Evolutionary conservation across 2,113 vertebrate genomes (phyloP).

Genomic region (Leptobrachium leishanense): DNA sequence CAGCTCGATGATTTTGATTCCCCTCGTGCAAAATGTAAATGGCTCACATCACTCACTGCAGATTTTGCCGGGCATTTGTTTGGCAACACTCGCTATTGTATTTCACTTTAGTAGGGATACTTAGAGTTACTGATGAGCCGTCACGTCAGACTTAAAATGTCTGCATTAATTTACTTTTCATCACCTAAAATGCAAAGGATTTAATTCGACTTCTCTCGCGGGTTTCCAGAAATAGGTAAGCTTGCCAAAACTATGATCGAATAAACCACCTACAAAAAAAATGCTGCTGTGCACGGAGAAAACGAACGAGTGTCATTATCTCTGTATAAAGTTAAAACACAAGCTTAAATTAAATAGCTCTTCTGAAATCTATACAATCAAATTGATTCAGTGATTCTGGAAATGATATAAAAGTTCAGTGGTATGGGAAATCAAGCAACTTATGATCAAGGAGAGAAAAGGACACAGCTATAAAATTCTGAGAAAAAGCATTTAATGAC

Average conservation of each 20-base stretch:
- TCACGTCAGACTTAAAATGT: constrained; percentile 1
- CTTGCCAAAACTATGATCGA: neutral
- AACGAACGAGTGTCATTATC: neutral
- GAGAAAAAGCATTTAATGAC: too few relatives aligned
- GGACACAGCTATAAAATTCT: too few relatives aligned
- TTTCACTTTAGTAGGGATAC: constrained; percentile 22
- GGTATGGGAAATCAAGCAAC: too few relatives aligned
- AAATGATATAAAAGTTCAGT: neutral
- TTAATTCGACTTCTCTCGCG: neutral
- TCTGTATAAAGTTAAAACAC: neutral
- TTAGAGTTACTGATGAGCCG: constrained; percentile 16
- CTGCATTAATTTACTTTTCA: neutral
- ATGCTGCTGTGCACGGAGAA: neutral
- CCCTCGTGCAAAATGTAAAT: constrained; percentile 42
- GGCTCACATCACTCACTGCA: constrained; percentile 39
- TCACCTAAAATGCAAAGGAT: constrained; percentile 3
- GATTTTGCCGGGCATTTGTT: constrained; percentile 23
- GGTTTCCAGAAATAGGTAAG: constrained; percentile 4
- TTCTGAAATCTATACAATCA: neutral
- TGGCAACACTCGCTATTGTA: constrained; percentile 18
- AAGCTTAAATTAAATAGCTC: neutral
- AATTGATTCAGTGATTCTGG: neutral
- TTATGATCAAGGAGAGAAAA: too few relatives aligned
- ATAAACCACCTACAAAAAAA: neutral
- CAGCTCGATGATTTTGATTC: constrained; percentile 29